Evolutionary conservation across 1,140 invertebrate species (phyloP), one percentile per base, ranked within the genome.

Genomic region (Drosophila arawakana): DNA sequence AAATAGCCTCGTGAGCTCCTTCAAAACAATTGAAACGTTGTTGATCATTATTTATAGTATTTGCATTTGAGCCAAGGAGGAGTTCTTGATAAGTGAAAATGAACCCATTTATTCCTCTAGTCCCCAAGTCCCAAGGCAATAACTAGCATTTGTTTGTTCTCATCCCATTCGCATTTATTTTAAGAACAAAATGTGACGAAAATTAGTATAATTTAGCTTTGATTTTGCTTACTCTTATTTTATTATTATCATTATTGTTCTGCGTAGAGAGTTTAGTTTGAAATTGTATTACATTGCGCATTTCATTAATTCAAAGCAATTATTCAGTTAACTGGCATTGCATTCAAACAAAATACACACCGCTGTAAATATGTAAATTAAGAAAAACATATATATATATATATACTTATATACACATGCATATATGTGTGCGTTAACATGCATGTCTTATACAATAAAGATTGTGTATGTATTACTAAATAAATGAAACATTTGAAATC

Each of bases 351-450:
- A 30, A 5, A 30, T 5, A 30, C 25, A 30, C 25, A 30, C 25
- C 50, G 52, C 65, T 85, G 83, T 85, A 85, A 86, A 85, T 86
- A 85, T 68, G 81, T 71, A 80, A 57, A 86, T 76, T 79, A 72
- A 79, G 71, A 60, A 39, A 75, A 34, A 72, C 35, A 55, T 10
- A 30, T 41, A 73, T 44, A 61, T 57, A 68, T 35, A 73, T n/a
- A 55, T 41, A 21, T 21, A 21, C 2, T 2, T 21, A 21, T 44
- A 61, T 57, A 68, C 25, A 73, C 18, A 55, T 41, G 55, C 15
- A 18, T 35, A 30, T 35, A 59, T 30, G 6, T 30, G 25, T 30
- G 25, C 25, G 6, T 30, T 30, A 30, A 30, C 25, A 30, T 30
- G 3, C 25, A 30, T 30, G 25, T 9, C 54, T 39, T 44, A 15